Conservation (phyloP, 2,113 vertebrate species). For the Xiphorhynchus elegans region DNA sequence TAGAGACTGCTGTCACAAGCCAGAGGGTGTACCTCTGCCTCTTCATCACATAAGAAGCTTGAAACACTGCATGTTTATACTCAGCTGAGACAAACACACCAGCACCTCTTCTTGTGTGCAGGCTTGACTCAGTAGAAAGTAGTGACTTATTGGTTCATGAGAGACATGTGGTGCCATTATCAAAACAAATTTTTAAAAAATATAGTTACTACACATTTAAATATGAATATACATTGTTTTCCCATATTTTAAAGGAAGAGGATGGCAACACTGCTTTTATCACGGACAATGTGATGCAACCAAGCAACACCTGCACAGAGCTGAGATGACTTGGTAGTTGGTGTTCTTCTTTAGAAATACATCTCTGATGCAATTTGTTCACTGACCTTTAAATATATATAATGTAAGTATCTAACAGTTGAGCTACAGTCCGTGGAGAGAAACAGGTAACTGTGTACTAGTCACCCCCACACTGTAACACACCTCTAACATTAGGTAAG, state of each 20-base stretch:
- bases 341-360: neutral
- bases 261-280: neutral
- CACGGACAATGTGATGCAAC: neutral
- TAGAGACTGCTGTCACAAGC: neutral
- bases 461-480: neutral
- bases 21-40: neutral
- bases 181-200: neutral
- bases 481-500: neutral
- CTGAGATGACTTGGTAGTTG: accelerated
- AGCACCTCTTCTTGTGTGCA: neutral
- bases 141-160: neutral
- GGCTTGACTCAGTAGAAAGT: neutral
- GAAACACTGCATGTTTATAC: neutral
- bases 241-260: neutral
- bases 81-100: neutral
- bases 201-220: neutral
- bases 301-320: neutral
- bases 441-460: neutral
- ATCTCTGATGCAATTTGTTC: neutral
- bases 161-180: neutral
- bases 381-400: neutral
- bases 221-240: neutral
- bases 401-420: neutral
- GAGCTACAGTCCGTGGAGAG: neutral
- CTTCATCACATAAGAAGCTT: neutral